These are phyloP conservation scores for Nowickia ferox DNA, from an alignment of 2,888 invertebrate species.

Conservation along the genomic window DNA sequence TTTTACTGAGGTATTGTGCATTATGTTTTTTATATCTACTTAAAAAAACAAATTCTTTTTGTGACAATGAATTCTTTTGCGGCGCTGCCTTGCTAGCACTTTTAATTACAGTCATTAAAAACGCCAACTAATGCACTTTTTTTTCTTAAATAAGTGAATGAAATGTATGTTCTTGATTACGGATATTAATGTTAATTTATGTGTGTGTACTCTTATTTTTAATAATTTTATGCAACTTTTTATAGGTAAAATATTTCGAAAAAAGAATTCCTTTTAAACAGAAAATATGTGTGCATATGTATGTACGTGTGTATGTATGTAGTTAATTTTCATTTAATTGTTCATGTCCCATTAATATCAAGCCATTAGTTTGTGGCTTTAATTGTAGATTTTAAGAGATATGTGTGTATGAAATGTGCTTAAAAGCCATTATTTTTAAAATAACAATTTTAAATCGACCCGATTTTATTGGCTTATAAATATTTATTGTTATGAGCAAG, in stretches of 20 bases:
- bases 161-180: conserved; percentile 23
- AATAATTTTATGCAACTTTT: not conserved
- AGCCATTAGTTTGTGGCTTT: not conserved
- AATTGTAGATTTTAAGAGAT: not conserved
- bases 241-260: not conserved
- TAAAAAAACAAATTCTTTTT: not conserved
- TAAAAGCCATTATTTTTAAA: too few species aligned
- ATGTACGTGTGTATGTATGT: too few species aligned
- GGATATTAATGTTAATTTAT: conserved; percentile 40
- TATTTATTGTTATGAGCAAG: too few species aligned
- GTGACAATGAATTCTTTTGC: not conserved
- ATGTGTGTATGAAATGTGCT: too few species aligned
- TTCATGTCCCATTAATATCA: too few species aligned
- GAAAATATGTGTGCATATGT: too few species aligned
- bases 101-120: conserved; percentile 28
- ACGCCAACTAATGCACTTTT: conserved; percentile 29
- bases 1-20: too few species aligned
- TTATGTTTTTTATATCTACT: not conserved
- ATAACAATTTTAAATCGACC: too few species aligned
- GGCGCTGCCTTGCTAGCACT: not conserved
- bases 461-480: too few species aligned
- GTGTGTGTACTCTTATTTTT: not conserved
- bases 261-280: not conserved
- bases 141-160: conserved; percentile 21
- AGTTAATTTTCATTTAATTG: too few species aligned